Conservation (phyloP, 1,140 invertebrate genomes). For the Teleopsis dalmanni region DNA sequence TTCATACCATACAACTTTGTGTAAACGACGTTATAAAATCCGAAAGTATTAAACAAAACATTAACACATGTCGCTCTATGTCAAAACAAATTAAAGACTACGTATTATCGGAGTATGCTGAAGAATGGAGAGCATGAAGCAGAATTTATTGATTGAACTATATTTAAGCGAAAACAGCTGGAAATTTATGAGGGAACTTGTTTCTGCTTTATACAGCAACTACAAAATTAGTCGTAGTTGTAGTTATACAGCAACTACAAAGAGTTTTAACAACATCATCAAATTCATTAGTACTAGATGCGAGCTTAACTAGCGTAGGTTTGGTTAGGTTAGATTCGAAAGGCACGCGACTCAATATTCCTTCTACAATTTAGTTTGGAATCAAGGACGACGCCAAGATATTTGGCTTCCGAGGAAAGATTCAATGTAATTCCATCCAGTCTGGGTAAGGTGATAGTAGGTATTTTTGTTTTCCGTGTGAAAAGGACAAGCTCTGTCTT, state of each 20-base stretch:
- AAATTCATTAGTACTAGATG: background rate
- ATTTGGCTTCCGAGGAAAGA: too few relatives aligned
- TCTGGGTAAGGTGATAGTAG: too few relatives aligned
- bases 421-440: too few relatives aligned
- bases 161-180: background rate
- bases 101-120: background rate
- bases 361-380: too few relatives aligned
- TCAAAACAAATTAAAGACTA: background rate
- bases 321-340: too few relatives aligned
- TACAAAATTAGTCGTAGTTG: background rate
- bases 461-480: too few relatives aligned
- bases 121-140: background rate
- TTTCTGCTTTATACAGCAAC: background rate
- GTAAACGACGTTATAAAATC: background rate
- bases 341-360: too few relatives aligned
- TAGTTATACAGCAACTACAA: background rate
- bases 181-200: background rate
- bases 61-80: background rate
- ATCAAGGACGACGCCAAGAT: too few relatives aligned
- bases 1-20: slow-evolving; percentile 1
- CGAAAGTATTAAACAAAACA: background rate
- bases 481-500: too few relatives aligned
- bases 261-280: background rate
- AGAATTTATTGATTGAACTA: background rate
- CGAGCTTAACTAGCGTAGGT: too few relatives aligned